A percentile compares a stretch with the other conserved stretches of the same genome.
Conservation (phyloP, 1,140 invertebrate species). For the Cyclina sinensis region DNA sequence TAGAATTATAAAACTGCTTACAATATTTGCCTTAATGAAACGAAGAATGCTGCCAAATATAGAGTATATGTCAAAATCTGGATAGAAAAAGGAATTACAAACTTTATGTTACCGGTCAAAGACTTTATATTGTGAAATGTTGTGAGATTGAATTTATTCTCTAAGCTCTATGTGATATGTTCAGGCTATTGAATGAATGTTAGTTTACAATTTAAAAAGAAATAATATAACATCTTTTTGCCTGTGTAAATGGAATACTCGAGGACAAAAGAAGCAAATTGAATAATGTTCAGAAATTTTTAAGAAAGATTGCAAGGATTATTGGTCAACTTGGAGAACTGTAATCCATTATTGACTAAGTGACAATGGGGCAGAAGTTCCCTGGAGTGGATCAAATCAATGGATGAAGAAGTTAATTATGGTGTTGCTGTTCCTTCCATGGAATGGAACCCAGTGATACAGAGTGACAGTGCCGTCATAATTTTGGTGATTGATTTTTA, state of each 20-base stretch:
- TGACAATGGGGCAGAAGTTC: background rate
- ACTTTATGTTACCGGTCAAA: background rate
- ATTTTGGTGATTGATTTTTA: conserved; percentile 30
- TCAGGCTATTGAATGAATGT: too few species aligned
- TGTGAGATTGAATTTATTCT: too few species aligned
- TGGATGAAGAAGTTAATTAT: conserved; percentile 26
- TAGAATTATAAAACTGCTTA: background rate
- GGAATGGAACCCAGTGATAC: too few species aligned
- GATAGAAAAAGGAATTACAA: background rate
- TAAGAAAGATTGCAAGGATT: background rate
- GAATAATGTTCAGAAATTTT: background rate
- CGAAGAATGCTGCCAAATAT: background rate
- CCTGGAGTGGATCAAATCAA: background rate
- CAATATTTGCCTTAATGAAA: background rate
- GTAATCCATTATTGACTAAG: background rate
- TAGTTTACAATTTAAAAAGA: too few species aligned
- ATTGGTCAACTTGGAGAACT: background rate
- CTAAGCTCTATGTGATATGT: too few species aligned
- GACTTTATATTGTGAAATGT: too few species aligned
- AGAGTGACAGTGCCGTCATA: background rate
- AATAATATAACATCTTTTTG: too few species aligned
- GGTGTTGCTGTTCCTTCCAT: background rate
- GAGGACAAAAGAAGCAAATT: too few species aligned
- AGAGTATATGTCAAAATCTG: too few species aligned
- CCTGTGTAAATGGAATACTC: too few species aligned